These are phyloP conservation scores for Trididemnum miniatum DNA, from an alignment of 23 tunicate genomes.

Conservation along the genomic window DNA sequence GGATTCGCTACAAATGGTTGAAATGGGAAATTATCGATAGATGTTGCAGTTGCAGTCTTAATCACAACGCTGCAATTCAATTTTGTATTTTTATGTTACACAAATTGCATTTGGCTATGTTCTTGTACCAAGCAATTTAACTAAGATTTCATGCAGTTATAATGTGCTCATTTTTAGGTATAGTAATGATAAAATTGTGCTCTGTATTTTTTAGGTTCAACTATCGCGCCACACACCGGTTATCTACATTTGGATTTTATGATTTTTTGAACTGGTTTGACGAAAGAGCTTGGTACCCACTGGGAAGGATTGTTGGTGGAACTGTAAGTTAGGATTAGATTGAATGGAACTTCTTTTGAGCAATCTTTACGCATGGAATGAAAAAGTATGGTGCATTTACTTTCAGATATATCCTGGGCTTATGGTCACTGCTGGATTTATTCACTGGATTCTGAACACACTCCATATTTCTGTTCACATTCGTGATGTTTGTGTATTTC, in stretches of 20 bases:
- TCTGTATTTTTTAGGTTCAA: constrained; percentile 98
- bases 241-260: constrained; percentile 91
- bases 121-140: too few species aligned
- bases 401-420: constrained; percentile 97
- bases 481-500: constrained; percentile 96
- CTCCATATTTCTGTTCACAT: constrained; percentile 91
- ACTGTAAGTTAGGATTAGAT: constrained; percentile 84
- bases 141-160: too few species aligned
- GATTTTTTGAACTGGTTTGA: constrained; percentile 99
- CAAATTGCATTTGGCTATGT: too few species aligned
- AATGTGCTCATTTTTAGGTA: too few species aligned
- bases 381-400: too few species aligned
- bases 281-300: constrained; percentile 99
- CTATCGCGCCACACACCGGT: constrained; percentile 95
- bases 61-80: too few species aligned
- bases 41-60: too few species aligned
- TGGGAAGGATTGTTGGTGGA: constrained; percentile 99
- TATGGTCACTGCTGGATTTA: constrained; percentile 96
- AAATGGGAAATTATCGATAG: too few species aligned
- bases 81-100: too few species aligned
- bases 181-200: too few species aligned
- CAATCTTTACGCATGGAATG: too few species aligned
- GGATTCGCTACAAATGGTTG: too few species aligned
- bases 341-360: neutral
- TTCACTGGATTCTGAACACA: constrained; percentile 85